phyloP scores from a whole-genome alignment of 2,113 vertebrate genomes.

The Sminthopsis crassicaudata region DNA sequence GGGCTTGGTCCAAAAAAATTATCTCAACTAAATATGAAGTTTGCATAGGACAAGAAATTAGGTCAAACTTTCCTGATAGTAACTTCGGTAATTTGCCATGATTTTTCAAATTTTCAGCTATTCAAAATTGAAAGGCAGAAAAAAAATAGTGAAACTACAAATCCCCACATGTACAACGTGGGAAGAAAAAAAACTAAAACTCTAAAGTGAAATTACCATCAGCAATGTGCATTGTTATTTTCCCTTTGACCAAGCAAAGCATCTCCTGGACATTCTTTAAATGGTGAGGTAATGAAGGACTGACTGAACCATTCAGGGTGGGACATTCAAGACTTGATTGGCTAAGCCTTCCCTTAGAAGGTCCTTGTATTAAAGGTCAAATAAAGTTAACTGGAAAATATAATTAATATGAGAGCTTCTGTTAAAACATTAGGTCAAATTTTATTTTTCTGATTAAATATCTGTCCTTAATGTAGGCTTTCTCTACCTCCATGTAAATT shows the following conservation, averaged over 20 bases:
- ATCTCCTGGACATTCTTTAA: constrained; percentile 46
- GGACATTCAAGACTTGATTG: constrained; percentile 39
- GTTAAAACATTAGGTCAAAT: not conserved
- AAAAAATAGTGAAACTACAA: not conserved
- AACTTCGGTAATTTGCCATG: not conserved
- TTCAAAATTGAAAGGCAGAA: constrained; percentile 36
- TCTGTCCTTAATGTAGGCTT: constrained; percentile 28
- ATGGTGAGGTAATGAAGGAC: constrained; percentile 53
- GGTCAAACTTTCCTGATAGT: constrained; percentile 27
- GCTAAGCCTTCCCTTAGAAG: constrained; percentile 37
- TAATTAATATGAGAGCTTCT: constrained; percentile 50
- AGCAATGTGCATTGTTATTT: constrained; percentile 53
- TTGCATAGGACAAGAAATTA: constrained; percentile 21
- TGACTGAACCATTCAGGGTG: constrained; percentile 42
- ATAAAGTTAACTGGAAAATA: constrained; percentile 50
- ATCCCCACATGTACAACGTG: constrained; percentile 6
- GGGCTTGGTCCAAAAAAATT: constrained; percentile 49
- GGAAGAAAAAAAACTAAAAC: constrained; percentile 35
- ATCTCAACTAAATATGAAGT: constrained; percentile 37
- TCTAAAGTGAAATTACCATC: constrained; percentile 24
- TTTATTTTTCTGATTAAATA: constrained; percentile 39
- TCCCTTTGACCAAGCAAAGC: constrained; percentile 45
- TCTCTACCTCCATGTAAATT: not conserved
- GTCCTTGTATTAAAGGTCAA: constrained; percentile 60
- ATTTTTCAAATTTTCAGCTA: constrained; percentile 36